Evolutionary conservation across 2,888 invertebrate species (phyloP), one percentile per base, ranked within the genome.

Genomic region (Azorinus chamasolen): DNA sequence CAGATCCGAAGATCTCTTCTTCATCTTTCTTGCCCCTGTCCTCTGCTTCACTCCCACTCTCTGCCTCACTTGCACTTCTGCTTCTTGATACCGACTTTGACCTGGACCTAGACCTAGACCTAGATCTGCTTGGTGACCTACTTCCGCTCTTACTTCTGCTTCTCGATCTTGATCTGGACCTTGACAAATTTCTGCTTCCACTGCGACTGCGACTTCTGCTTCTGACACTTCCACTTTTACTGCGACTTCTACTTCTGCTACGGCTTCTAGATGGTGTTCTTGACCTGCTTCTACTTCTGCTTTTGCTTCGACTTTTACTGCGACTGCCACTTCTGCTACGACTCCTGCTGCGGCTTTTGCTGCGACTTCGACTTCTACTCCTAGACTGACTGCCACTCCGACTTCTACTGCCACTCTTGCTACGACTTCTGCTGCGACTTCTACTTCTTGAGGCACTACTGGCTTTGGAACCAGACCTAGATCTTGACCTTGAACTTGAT

Each of bases 1-100:
- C 87, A 37, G 89, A 87, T 43, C 90, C 91, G 76, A 91, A 91
- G 77, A 90, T 91, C 69, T 91, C 91, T 62, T 90, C 90, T 55
- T 89, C 91, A 54, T 89, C 91, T 54, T 91, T 90, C 83, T 89
- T 89, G 10, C 83, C 86, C 51, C 83, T 83, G 39, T 90, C 89
- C 63, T 87, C 87, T 32, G 75, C 83, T 65, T 91, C 91, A 77
- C 87, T 89, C 37, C 71, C 88, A 82, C 87, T 86, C 27, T 78
- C 85, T 50, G 74, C 81, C 10, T 83, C 84, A 66, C 85, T 84
- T 10, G 79, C 80, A 48, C 83, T 83, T 3, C 82, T 45, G 59
- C 86, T 85, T 22, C 86, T 63, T 63, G 85, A 85, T 1, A 79
- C 46, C 68, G 76, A 83, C 18, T 79, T 59, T 57, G 83, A 85